A percentile compares a stretch with the other conserved stretches of the same genome.
phyloP scores from a whole-genome alignment of 2,113 vertebrate genomes.

The Desmodus rotundus region DNA sequence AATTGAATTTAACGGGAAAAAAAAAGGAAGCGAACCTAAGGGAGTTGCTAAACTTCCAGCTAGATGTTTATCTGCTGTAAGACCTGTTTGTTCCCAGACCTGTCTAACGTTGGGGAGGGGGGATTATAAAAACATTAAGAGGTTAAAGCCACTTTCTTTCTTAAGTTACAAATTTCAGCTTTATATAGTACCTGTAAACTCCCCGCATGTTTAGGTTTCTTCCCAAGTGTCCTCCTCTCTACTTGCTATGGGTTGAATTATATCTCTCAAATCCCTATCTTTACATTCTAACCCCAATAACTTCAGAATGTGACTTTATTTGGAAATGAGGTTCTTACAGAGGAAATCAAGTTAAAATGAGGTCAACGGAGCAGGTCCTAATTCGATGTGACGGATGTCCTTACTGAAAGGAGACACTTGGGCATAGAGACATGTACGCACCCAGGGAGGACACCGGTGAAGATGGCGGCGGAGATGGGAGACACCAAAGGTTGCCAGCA shows the following conservation, averaged over 20 bases:
- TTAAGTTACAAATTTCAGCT: not conserved
- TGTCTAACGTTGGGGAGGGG: not conserved
- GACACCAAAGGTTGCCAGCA: accelerated
- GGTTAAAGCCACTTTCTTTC: not conserved
- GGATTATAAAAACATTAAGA: not conserved
- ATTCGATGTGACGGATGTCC: not conserved
- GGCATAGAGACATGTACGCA: accelerated
- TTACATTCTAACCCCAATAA: not conserved
- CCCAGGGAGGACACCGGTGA: not conserved
- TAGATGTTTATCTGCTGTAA: not conserved
- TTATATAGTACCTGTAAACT: not conserved
- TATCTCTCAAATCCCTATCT: no score
- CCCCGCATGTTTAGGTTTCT: accelerated
- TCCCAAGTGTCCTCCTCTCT: not conserved
- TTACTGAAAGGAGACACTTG: not conserved
- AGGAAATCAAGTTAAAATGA: not conserved
- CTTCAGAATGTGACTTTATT: not conserved
- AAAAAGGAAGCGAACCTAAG: not conserved
- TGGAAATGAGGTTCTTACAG: not conserved
- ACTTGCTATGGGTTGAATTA: not conserved
- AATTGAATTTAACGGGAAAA: not conserved
- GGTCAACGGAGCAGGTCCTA: not conserved
- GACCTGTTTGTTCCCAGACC: not conserved
- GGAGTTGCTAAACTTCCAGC: not conserved
- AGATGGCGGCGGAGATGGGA: no score